Conservation (phyloP, 2,113 vertebrate genomes). For the Amblyornis subalaris region DNA sequence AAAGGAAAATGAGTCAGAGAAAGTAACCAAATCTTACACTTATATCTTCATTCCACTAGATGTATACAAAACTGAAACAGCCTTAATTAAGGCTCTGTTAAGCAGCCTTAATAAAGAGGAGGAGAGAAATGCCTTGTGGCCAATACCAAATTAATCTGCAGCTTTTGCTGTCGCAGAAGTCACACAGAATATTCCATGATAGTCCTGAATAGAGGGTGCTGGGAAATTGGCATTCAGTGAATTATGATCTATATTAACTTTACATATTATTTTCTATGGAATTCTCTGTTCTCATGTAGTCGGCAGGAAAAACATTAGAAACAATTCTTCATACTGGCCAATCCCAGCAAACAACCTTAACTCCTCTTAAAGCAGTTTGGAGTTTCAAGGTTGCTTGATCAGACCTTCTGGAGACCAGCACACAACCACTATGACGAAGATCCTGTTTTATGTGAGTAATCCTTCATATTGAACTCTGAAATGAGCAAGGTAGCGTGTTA, state of each 20-base stretch:
- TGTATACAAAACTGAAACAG: neutral
- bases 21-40: neutral
- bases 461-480: neutral
- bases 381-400: neutral
- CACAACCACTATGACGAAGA: neutral
- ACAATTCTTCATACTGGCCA: neutral
- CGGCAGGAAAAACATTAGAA: neutral
- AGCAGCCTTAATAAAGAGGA: neutral
- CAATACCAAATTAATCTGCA: neutral
- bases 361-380: neutral
- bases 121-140: neutral
- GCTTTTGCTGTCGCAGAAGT: neutral
- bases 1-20: neutral
- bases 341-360: neutral
- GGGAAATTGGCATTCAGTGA: neutral
- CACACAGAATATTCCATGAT: neutral
- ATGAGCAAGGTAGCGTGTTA: neutral
- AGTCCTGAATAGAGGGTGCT: neutral
- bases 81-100: neutral
- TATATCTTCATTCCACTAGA: neutral
- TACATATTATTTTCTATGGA: neutral
- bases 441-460: neutral
- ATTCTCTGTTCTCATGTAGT: neutral
- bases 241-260: neutral
- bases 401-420: neutral